Base-by-base conservation (phyloP, 1,140 invertebrate species). In the Euwallacea fornicatus region DNA sequence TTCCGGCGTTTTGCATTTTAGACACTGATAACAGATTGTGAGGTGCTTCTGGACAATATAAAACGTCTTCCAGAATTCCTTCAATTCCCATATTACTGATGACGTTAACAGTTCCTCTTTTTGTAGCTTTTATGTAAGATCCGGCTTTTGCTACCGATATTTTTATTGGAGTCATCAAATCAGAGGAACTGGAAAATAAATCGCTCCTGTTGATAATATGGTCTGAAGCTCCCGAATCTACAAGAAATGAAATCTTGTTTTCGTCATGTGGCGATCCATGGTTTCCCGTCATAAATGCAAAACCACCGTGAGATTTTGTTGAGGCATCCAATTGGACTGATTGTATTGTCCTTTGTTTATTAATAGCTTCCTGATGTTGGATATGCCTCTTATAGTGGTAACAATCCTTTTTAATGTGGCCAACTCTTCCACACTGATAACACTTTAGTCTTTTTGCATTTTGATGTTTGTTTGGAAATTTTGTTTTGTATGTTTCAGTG, bases 51-150 rank as follows among this genome's bases (percentile, higher is more conserved):
- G 21, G 21, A 33, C 44, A 62, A 62, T 8, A 60, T 8, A 67
- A 43, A 15, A 58, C 53, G 41, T 67, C 42, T 58, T 67, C 53
- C 50, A 67, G 16, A 9, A 15, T 61, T 10, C 58, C 58, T n/a
- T 33, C 10, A 41, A 61, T 9, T 42, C 58, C 58, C 11, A 61
- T 9, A 42, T 61, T 61, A 10, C 8, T 61, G 10, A 42, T 43
- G 11, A 61, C 41, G 16, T 61, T 61, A n/a, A 61, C 8, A 13
- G 2, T 13, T 43, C 58, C 58, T 11, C 41, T 10, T 61, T 61
- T 61, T 15, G 41, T 41, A 41, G 41, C 58, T 8, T 8, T 41
- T 11, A 61, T 43, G 7, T 7, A 9, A 8, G 16, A 8, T 11
- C 15, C 41, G 8, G 10, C 7, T 41, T 61, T 61, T 42, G 58